A percentile compares a stretch with the other conserved stretches of the same genome.
Evolutionary conservation across 1,140 invertebrate genomes (phyloP).

Genomic region (Callitettix versicolor): DNA sequence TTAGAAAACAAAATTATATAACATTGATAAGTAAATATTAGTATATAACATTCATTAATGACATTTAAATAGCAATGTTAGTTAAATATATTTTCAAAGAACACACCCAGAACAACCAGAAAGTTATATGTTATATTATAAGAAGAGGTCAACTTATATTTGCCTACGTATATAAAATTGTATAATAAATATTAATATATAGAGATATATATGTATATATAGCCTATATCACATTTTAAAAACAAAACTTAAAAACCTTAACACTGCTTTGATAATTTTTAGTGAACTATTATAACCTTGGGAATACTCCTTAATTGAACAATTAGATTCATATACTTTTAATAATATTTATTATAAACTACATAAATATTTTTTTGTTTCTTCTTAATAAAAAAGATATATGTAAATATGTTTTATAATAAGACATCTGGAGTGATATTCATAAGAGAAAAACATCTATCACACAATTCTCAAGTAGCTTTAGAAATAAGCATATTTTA

Average conservation of each 20-base stretch:
- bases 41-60: too few species aligned
- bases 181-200: background rate
- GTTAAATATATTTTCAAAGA: too few species aligned
- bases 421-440: conserved; percentile 5
- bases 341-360: conserved; percentile 3
- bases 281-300: background rate
- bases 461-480: conserved; percentile 7
- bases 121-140: too few species aligned
- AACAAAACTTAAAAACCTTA: background rate
- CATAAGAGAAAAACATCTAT: conserved; percentile 4
- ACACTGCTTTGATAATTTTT: background rate
- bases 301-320: conserved; percentile 1
- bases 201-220: background rate
- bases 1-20: background rate
- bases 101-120: too few species aligned
- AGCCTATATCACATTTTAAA: background rate
- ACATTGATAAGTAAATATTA: too few species aligned
- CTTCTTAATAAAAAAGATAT: conserved; percentile 11
- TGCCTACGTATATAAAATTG: background rate
- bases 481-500: conserved; percentile 15
- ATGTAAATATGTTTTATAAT: conserved; percentile 11
- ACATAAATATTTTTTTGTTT: conserved; percentile 10
- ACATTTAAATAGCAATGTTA: too few species aligned
- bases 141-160: background rate
- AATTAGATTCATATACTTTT: background rate